Conservation (phyloP, 2,888 invertebrate species). For the Lordiphosa fenestrarum region DNA sequence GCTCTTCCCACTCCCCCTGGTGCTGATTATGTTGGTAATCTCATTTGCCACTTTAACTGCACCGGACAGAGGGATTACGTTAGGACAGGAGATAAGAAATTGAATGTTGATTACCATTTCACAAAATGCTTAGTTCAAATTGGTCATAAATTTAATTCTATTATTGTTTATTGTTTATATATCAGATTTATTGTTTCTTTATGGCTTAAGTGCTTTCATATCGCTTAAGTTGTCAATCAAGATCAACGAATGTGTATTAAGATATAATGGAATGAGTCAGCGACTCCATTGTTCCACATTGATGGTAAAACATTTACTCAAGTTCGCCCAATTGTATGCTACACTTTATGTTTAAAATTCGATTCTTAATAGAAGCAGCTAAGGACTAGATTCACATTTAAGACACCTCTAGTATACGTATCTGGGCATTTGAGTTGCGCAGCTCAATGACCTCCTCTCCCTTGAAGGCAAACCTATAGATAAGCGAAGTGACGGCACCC, state of each 20-base stretch:
- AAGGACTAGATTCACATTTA: conserved; percentile 10
- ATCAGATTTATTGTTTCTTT: too few relatives aligned
- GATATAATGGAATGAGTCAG: conserved; percentile 4
- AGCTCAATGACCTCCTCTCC: conserved; percentile 52
- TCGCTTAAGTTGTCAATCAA: too few relatives aligned
- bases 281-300: not conserved
- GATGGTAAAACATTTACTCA: not conserved
- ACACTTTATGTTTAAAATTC: conserved; percentile 6
- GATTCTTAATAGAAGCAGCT: conserved; percentile 1
- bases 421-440: conserved; percentile 31
- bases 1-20: too few relatives aligned
- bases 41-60: not conserved
- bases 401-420: conserved; percentile 42
- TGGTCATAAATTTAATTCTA: too few relatives aligned
- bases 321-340: conserved; percentile 32
- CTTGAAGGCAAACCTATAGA: conserved; percentile 79
- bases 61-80: too few relatives aligned
- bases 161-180: too few relatives aligned
- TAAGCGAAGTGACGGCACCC: conserved; percentile 77
- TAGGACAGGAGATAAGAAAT: too few relatives aligned
- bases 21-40: too few relatives aligned
- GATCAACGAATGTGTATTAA: too few relatives aligned
- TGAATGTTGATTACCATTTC: too few relatives aligned
- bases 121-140: too few relatives aligned
- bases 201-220: too few relatives aligned